Percentiles rank a stretch among this genome's conserved stretches.
These are phyloP conservation scores for Rhinichthys klamathensis DNA, from an alignment of 2,113 vertebrate species.

Conservation along the genomic window DNA sequence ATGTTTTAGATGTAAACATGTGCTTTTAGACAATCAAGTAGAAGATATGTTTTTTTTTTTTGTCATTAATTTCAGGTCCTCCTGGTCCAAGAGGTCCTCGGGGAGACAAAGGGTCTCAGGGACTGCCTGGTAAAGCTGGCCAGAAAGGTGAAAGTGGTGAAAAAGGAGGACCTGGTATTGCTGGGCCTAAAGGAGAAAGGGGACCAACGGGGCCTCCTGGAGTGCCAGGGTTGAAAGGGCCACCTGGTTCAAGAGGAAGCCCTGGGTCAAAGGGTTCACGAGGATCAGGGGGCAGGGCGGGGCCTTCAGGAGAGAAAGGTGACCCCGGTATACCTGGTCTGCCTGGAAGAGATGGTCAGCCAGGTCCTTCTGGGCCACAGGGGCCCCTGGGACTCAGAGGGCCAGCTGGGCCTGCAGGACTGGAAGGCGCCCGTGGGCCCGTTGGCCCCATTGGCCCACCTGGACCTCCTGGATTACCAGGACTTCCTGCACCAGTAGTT, in stretches of 20 bases:
- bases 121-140: constrained; percentile 83
- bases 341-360: constrained; percentile 83
- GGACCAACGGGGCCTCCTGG: constrained; percentile 83
- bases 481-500: constrained; percentile 80
- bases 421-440: constrained; percentile 82
- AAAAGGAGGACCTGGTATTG: constrained; percentile 82
- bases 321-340: constrained; percentile 84
- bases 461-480: constrained; percentile 84
- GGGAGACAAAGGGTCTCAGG: constrained; percentile 91
- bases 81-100: constrained; percentile 92
- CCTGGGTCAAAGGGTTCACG: constrained; percentile 90
- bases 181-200: constrained; percentile 86
- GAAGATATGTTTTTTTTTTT: constrained; percentile 34
- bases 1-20: too few relatives aligned
- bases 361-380: constrained; percentile 81
- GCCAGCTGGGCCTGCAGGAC: constrained; percentile 81
- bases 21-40: not conserved
- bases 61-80: constrained; percentile 83
- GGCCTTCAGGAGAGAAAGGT: constrained; percentile 87
- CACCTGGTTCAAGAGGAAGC: constrained; percentile 82
- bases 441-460: constrained; percentile 85
- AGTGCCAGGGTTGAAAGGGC: constrained; percentile 84
- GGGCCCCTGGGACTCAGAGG: constrained; percentile 87
- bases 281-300: constrained; percentile 88
- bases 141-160: constrained; percentile 94